Evolutionary conservation across 2,797 vertebrate genomes (phyloP).

Genomic region (Varecia variegata): DNA sequence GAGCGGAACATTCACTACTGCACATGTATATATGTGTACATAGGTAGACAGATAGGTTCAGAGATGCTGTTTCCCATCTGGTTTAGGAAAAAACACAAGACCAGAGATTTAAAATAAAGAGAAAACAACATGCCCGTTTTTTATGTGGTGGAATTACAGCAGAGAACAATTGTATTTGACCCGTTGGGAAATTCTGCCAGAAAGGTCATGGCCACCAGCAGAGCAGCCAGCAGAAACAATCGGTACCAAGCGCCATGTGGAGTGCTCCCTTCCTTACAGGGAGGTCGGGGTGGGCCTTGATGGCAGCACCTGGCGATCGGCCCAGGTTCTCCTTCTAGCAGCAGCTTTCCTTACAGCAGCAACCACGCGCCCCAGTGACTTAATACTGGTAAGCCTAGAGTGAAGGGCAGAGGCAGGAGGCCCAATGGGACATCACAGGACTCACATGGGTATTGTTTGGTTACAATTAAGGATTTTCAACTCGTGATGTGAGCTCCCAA

Average conservation of each 20-base stretch:
- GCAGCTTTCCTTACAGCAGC: neutral
- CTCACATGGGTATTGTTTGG: neutral
- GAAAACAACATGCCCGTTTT: neutral
- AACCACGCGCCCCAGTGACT: neutral
- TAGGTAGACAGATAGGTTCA: neutral
- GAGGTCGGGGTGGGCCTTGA: neutral
- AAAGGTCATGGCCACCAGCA: neutral
- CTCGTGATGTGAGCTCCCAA: neutral
- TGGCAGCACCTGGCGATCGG: fast-evolving
- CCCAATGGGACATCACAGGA: neutral
- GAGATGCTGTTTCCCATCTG: neutral
- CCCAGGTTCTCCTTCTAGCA: neutral
- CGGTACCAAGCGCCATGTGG: fast-evolving
- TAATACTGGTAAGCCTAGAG: neutral
- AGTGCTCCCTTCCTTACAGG: neutral
- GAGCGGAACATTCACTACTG: neutral
- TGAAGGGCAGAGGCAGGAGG: neutral
- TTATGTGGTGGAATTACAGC: neutral
- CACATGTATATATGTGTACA: neutral
- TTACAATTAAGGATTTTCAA: neutral
- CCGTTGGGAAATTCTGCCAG: neutral
- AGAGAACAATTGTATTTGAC: neutral
- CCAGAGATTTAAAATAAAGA: neutral
- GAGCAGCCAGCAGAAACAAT: fast-evolving
- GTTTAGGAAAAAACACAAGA: neutral